Percentiles rank a stretch among this genome's conserved stretches.
phyloP scores from a whole-genome alignment of 2,888 invertebrate genomes.

The Parthenolecanium corni region DNA sequence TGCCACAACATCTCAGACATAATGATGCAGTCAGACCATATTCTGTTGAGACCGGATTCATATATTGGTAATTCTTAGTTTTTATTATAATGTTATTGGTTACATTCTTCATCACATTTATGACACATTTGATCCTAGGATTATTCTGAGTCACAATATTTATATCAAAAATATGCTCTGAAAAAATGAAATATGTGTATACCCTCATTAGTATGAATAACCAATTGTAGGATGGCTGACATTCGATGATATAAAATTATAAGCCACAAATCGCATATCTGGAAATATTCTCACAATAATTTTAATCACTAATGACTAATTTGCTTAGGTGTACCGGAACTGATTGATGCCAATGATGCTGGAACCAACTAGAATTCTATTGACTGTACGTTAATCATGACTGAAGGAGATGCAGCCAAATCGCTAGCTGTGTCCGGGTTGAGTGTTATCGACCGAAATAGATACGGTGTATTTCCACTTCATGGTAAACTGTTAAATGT shows the following conservation, averaged over 20 bases:
- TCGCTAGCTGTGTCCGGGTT: conserved; percentile 92
- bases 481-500: conserved; percentile 94
- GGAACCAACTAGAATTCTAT: conserved; percentile 74
- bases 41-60: conserved; percentile 92
- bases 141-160: conserved; percentile 58
- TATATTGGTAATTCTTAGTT: conserved; percentile 67
- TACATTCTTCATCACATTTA: neutral
- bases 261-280: conserved; percentile 71
- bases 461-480: conserved; percentile 93
- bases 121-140: conserved; percentile 34
- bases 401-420: conserved; percentile 99
- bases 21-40: conserved; percentile 95
- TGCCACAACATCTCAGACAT: too few species aligned
- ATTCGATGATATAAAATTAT: conserved; percentile 79
- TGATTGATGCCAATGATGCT: conserved; percentile 97
- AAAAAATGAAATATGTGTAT: conserved; percentile 92
- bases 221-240: conserved; percentile 89
- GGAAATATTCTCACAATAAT: neutral
- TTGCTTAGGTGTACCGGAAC: conserved; percentile 63
- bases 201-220: conserved; percentile 91
- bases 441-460: conserved; percentile 83
- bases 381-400: conserved; percentile 90
- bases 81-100: neutral
- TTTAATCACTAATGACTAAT: neutral
- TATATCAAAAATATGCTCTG: conserved; percentile 41